Evolutionary conservation across 2,888 invertebrate genomes (phyloP), one percentile per base, ranked within the genome.

Genomic region (Dexiosoma caninum): DNA sequence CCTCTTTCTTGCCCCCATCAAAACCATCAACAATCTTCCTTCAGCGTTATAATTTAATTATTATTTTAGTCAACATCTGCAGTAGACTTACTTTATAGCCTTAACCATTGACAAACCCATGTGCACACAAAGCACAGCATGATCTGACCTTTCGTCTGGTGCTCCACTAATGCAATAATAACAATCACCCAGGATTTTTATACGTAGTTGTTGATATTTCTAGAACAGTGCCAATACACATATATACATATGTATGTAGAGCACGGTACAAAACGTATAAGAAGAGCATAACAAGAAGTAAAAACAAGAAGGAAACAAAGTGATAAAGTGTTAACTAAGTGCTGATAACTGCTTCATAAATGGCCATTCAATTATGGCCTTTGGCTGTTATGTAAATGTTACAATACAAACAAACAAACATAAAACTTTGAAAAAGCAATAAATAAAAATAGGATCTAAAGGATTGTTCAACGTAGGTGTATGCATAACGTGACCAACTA

Each of bases 161-260:
- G 97, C 97, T 16, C 98, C 98, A 89, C 97, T 97, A 88, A 98
- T 97, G 91, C 98, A 98, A 92, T 99, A 99, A 91, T 99, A 98
- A 90, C 98, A 98, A 90, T 98, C 98, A 1, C 98, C 98, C 66
- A 98, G 92, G 89, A 98, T 98, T 92, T 98, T 98, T 86, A 98
- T 98, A 82, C 98, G 93, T 83, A 98, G 91, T 89, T 98, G 98
- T 88, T 97, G 95, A 91, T 97, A 98, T 93, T 95, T 96, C 97
- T 97, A 78, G 21, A 32, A 37, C 35, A 64, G 49, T 14, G 14
- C 59, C 9, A 59, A 35, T 12, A 4, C 19, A 53, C 37, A 53
- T 10, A 64, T 23, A 49, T 10, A 46, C n/a, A 53, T 30, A 53
- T 10, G 57, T 23, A 49, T 10, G 35, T n/a, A 4, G 40, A 21